A percentile compares a stretch with the other conserved stretches of the same genome.
Evolutionary conservation across 1,140 invertebrate genomes (phyloP).

Genomic region (Bombyx mori): DNA sequence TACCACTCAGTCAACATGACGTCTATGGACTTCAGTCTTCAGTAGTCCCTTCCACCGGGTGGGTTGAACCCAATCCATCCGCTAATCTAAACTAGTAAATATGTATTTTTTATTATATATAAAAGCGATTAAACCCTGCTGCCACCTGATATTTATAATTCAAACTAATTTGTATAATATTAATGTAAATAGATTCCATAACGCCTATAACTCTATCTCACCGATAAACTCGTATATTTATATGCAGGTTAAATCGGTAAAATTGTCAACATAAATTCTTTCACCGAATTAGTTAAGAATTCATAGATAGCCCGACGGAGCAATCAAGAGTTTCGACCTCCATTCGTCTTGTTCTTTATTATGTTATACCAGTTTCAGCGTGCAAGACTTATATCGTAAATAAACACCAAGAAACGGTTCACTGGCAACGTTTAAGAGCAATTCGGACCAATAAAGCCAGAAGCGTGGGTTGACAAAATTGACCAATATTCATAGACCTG

Average conservation of each 20-base stretch:
- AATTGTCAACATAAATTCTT: constrained; percentile 16
- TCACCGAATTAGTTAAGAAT: constrained; percentile 19
- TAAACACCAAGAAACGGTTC: constrained; percentile 55
- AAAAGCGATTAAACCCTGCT: too few species aligned
- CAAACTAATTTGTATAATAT: constrained; percentile 4
- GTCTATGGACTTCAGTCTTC: too few species aligned
- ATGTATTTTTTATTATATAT: too few species aligned
- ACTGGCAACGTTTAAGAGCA: constrained; percentile 64
- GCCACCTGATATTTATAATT: not conserved
- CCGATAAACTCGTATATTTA: too few species aligned
- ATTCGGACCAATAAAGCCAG: constrained; percentile 60
- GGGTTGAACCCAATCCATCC: too few species aligned
- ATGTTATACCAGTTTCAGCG: constrained; percentile 38
- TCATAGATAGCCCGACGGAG: constrained; percentile 19
- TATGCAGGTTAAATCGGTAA: not conserved
- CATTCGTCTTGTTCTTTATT: constrained; percentile 35
- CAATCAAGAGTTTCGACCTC: constrained; percentile 16
- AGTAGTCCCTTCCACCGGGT: too few species aligned
- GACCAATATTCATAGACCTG: constrained; percentile 26
- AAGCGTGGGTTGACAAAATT: constrained; percentile 45
- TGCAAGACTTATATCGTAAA: constrained; percentile 51
- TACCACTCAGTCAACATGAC: too few species aligned
- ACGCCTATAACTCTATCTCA: too few species aligned
- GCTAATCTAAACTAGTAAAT: too few species aligned
- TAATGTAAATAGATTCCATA: not conserved